Evolutionary conservation across 2,113 vertebrate genomes (phyloP).

Genomic region (Oceanites oceanicus): DNA sequence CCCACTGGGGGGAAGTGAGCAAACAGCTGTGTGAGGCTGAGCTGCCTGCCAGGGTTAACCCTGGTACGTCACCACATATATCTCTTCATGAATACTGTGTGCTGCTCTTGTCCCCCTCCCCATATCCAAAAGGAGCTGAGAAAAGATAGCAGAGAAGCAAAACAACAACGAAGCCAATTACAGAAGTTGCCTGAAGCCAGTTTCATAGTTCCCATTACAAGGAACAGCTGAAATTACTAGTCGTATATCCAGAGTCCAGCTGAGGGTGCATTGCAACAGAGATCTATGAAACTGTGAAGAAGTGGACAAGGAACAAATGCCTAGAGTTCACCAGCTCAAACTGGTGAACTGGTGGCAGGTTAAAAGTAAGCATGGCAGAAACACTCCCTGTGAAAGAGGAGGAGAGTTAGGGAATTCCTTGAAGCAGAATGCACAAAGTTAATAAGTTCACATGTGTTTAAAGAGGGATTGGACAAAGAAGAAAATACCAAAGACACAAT

Average conservation of each 20-base stretch:
- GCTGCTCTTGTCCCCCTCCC: neutral
- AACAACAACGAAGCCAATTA: neutral
- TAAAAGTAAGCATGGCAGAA: neutral
- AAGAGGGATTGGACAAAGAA: neutral
- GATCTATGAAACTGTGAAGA: neutral
- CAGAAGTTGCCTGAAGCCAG: neutral
- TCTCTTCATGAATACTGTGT: neutral
- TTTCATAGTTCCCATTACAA: neutral
- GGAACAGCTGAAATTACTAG: neutral
- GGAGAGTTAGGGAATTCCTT: neutral
- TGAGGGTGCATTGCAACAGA: neutral
- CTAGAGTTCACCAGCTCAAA: neutral
- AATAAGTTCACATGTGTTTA: neutral
- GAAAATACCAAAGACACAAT: neutral
- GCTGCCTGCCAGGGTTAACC: neutral
- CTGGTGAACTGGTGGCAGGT: neutral
- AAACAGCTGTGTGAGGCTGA: neutral
- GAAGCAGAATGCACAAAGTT: neutral
- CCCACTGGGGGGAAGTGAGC: neutral
- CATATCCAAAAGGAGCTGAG: neutral
- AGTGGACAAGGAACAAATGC: neutral
- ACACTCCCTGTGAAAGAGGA: neutral
- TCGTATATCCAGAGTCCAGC: neutral
- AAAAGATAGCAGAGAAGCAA: neutral
- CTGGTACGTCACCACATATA: neutral